Base-by-base conservation (phyloP, 2,113 vertebrate genomes). In the Gallinago undulata region DNA sequence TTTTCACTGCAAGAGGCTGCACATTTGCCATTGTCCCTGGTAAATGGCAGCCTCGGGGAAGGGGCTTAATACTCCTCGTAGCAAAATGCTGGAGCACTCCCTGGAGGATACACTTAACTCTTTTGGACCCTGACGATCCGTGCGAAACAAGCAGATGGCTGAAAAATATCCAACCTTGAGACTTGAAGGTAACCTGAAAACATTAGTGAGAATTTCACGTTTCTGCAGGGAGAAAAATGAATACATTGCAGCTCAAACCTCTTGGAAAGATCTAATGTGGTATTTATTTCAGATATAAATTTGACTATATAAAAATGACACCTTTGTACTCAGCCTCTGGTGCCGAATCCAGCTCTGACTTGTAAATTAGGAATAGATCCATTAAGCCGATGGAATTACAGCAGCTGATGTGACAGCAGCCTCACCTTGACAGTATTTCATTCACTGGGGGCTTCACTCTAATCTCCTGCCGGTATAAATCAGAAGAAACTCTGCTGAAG, bases 221-320 rank as follows among this genome's bases (percentile, higher is more conserved):
- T 84, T 89, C 74, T 16, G 0, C 84, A 43, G 81, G 33, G 63
- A 80, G 63, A 37, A 75, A 84, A 84, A 53, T 10, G 53, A 87
- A 73, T 4, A 45, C 7, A 27, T n/a, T 66, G 74, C 74, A 51
- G 57, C 70, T 84, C 79, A 87, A 56, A 66, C n/a, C 48, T 66
- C 72, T 88, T 93, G 64, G 64, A 77, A 84, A 89, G 62, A 57
- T 31, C 70, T 79, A 92, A 90, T 18, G 37, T 33, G 62, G 64
- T 74, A 62, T 97, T 97, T 96, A 93, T 91, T 93, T 90, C 95
- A 92, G 87, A 79, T 80, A 94, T 79, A 94, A 96, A 93, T 91
- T 79, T 80, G 82, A 25, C 87, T 91, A 37, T 84, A 68, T 93
- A 93, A 96, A 93, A 94, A 87, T 86, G 84, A 86, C 80, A 94